Evolutionary conservation across 2,888 invertebrate genomes (phyloP).

Genomic region (Brachypalpus laphriformis): DNA sequence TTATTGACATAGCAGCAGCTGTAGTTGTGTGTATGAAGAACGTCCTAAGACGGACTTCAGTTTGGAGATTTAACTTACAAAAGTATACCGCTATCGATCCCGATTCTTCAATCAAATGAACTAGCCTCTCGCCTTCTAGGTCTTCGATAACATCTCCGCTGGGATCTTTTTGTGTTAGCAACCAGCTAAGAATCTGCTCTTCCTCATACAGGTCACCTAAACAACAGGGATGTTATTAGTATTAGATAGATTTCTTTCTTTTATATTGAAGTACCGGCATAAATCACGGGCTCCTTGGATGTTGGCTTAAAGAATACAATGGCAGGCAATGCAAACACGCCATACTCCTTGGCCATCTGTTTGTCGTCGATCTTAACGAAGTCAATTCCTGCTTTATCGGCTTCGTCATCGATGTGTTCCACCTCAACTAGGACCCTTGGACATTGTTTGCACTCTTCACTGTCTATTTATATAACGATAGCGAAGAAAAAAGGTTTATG

Average conservation of each 20-base stretch:
- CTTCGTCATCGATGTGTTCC: constrained; percentile 97
- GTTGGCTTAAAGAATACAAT: constrained; percentile 95
- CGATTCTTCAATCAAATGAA: constrained; percentile 90
- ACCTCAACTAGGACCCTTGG: constrained; percentile 93
- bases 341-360: constrained; percentile 92
- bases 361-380: constrained; percentile 96
- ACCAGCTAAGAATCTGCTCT: constrained; percentile 94
- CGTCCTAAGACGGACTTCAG: constrained; percentile 11
- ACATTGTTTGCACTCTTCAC: constrained; percentile 97
- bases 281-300: constrained; percentile 94
- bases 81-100: constrained; percentile 95
- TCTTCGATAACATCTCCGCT: constrained; percentile 95
- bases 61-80: constrained; percentile 86
- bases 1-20: constrained; percentile 67
- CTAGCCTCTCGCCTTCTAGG: constrained; percentile 90
- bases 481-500: too few relatives aligned
- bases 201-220: constrained; percentile 93
- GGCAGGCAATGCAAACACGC: constrained; percentile 95
- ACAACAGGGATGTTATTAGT: background rate
- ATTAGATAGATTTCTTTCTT: background rate
- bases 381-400: constrained; percentile 94
- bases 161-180: constrained; percentile 95
- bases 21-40: constrained; percentile 36
- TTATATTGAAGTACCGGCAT: constrained; percentile 87
- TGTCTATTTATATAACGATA: constrained; percentile 87